Percentiles rank a stretch among this genome's conserved stretches.
Evolutionary conservation across 2,888 invertebrate species (phyloP).

Genomic region (Scaptomyza polygonia): DNA sequence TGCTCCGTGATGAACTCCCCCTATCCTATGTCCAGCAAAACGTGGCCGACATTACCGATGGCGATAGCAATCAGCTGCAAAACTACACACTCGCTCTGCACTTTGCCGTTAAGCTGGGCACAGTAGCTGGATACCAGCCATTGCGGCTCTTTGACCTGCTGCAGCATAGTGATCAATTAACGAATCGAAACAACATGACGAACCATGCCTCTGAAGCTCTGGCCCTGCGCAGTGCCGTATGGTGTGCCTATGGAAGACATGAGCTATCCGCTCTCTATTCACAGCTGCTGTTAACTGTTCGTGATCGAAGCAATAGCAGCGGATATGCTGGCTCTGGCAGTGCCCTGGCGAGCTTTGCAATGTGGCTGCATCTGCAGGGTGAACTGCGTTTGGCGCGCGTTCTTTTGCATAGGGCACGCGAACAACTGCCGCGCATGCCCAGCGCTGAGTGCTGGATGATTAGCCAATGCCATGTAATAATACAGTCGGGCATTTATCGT

Average conservation of each 20-base stretch:
- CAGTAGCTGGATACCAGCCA: conserved; percentile 84
- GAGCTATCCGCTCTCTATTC: conserved; percentile 93
- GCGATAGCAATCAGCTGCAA: conserved; percentile 88
- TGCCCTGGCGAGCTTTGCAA: conserved; percentile 88
- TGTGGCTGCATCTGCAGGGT: conserved; percentile 84
- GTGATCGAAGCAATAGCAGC: conserved; percentile 87
- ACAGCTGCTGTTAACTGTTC: conserved; percentile 91
- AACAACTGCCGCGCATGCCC: conserved; percentile 88
- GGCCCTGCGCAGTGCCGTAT: conserved; percentile 92
- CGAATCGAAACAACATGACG: conserved; percentile 92
- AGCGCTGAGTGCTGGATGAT: conserved; percentile 88
- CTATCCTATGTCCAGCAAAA: conserved; percentile 82
- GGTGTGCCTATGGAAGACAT: conserved; percentile 94
- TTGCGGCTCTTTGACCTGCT: conserved; percentile 88
- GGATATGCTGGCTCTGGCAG: conserved; percentile 89
- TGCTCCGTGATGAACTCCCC: conserved; percentile 84
- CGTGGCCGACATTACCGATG: conserved; percentile 54
- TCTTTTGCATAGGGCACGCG: conserved; percentile 87
- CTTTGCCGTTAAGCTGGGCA: conserved; percentile 91
- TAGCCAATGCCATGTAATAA: conserved; percentile 86
- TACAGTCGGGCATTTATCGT: conserved; percentile 85
- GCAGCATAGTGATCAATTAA: conserved; percentile 93
- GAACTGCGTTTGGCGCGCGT: conserved; percentile 87
- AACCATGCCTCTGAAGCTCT: conserved; percentile 92
- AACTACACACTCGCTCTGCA: conserved; percentile 90